A percentile compares a stretch with the other conserved stretches of the same genome.
Conservation (phyloP, 2,888 invertebrate genomes). For the Sinopyrophorus schimmeli region DNA sequence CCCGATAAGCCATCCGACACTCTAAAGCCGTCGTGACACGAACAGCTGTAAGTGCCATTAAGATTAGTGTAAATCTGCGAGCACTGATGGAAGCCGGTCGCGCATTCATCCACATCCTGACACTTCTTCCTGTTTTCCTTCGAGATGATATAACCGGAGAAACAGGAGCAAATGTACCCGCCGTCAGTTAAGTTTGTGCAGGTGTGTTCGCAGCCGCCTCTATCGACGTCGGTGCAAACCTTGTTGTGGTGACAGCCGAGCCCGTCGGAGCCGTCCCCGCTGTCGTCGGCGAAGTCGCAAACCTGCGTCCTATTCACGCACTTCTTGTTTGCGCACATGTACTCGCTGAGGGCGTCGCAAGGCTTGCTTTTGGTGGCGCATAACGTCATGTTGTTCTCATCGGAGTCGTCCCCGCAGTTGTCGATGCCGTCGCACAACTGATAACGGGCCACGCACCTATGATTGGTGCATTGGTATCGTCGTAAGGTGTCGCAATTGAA, state of each 20-base stretch:
- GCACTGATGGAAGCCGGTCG: conserved; percentile 81
- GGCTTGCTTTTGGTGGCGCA: conserved; percentile 77
- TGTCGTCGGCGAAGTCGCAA: conserved; percentile 90
- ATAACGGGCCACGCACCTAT: conserved; percentile 82
- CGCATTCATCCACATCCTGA: conserved; percentile 89
- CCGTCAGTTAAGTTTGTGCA: conserved; percentile 82
- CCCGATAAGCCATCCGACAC: conserved; percentile 77
- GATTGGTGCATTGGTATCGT: conserved; percentile 88
- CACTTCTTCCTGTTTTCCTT: conserved; percentile 81
- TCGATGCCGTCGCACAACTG: conserved; percentile 90
- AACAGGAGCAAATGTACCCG: conserved; percentile 91
- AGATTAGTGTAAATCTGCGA: conserved; percentile 91
- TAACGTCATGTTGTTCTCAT: conserved; percentile 92
- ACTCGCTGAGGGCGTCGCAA: conserved; percentile 78
- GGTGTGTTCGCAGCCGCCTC: conserved; percentile 90
- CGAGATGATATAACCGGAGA: conserved; percentile 82
- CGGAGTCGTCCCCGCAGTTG: conserved; percentile 93
- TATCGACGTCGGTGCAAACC: conserved; percentile 60
- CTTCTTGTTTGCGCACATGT: conserved; percentile 84
- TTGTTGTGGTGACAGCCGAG: conserved; percentile 79
- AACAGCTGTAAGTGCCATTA: conserved; percentile 87
- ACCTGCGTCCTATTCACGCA: conserved; percentile 79
- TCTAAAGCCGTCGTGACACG: conserved; percentile 81
- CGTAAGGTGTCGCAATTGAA: conserved; percentile 83
- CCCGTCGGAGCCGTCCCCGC: conserved; percentile 89